These are phyloP conservation scores for Ornithorhynchus anatinus DNA, from an alignment of 2,113 vertebrate genomes.

Conservation along the genomic window DNA sequence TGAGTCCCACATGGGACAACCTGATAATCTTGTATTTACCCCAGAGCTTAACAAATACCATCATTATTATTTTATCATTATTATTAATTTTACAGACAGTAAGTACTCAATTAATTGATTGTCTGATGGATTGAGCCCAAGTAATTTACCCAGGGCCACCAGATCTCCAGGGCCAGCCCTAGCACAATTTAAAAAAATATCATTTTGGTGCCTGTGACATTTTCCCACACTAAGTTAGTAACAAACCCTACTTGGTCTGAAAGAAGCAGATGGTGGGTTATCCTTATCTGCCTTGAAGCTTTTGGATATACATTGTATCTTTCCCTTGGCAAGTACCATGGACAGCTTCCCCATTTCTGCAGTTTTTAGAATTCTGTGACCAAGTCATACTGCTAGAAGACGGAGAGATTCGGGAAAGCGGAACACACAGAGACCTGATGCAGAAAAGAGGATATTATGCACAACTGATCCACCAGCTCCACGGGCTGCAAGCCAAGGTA, in stretches of 20 bases:
- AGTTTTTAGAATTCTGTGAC: slow-evolving; percentile 86
- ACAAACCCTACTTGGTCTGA: not conserved
- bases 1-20: too few species aligned
- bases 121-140: too few species aligned
- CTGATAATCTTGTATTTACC: too few species aligned
- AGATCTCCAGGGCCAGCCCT: too few species aligned
- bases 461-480: slow-evolving; percentile 75
- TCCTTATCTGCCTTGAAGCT: not conserved
- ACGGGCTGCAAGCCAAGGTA: slow-evolving; percentile 71
- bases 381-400: slow-evolving; percentile 79
- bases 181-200: too few species aligned
- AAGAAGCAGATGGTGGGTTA: not conserved
- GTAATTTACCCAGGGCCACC: too few species aligned
- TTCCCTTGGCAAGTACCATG: not conserved
- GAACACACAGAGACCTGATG: slow-evolving; percentile 75
- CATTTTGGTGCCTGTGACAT: not conserved
- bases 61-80: too few species aligned
- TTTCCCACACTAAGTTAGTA: not conserved
- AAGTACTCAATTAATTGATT: too few species aligned
- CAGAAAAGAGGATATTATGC: slow-evolving; percentile 68
- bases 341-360: not conserved
- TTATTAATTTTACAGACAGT: too few species aligned
- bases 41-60: too few species aligned
- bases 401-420: slow-evolving; percentile 76
- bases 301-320: not conserved